These are phyloP conservation scores for Epistrophella euchroma DNA, from an alignment of 2,888 invertebrate species.

Conservation along the genomic window DNA sequence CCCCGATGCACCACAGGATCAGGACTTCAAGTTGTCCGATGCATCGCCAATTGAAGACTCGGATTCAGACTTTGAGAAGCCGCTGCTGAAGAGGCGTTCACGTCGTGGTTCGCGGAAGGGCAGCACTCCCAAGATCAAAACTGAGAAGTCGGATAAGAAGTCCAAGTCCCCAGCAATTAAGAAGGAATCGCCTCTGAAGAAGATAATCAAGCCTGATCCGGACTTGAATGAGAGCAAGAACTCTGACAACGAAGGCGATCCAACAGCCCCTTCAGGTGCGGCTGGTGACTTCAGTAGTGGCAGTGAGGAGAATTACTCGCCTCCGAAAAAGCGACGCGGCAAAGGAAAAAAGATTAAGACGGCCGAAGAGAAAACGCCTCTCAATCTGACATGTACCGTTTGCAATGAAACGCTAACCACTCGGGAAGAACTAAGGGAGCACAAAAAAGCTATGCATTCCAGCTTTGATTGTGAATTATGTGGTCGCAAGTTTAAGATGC, in stretches of 20 bases:
- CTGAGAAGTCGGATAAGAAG: slow-evolving; percentile 6
- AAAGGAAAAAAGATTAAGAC: slow-evolving; percentile 24
- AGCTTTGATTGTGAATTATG: slow-evolving; percentile 84
- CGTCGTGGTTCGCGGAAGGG: slow-evolving; percentile 46
- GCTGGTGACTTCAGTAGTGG: slow-evolving; percentile 72
- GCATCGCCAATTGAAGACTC: slow-evolving; percentile 80
- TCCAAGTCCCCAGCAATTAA: slow-evolving; percentile 15
- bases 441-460: slow-evolving; percentile 82
- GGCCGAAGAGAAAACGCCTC: slow-evolving; percentile 61
- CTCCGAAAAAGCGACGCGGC: slow-evolving; percentile 65
- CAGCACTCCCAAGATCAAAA: slow-evolving; percentile 24
- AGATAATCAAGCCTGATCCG: slow-evolving; percentile 73
- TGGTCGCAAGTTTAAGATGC: slow-evolving; percentile 83
- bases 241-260: slow-evolving; percentile 35
- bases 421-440: slow-evolving; percentile 84
- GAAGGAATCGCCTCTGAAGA: slow-evolving; percentile 58
- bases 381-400: slow-evolving; percentile 78
- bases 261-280: slow-evolving; percentile 41
- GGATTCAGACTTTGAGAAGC: slow-evolving; percentile 79
- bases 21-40: slow-evolving; percentile 83
- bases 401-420: slow-evolving; percentile 85
- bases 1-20: slow-evolving; percentile 79
- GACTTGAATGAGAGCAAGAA: slow-evolving; percentile 64
- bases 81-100: slow-evolving; percentile 68
- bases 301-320: slow-evolving; percentile 71